Percentiles rank a stretch among this genome's conserved stretches.
These are phyloP conservation scores for Acleris literana DNA, from an alignment of 2,888 invertebrate genomes.

Conservation along the genomic window DNA sequence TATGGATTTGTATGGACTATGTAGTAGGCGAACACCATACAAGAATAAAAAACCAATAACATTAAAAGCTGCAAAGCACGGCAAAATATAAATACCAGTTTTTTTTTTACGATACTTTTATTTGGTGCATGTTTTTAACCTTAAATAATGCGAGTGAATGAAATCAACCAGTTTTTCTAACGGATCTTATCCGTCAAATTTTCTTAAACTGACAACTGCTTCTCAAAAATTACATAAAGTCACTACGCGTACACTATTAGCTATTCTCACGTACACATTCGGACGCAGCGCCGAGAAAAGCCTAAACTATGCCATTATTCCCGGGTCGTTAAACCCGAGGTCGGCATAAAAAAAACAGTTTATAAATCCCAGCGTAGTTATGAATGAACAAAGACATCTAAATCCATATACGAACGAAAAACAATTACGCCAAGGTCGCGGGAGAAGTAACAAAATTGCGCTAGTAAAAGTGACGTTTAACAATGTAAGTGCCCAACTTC, in stretches of 20 bases:
- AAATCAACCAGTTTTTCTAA: no score
- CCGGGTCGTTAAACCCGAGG: slow-evolving; percentile 27
- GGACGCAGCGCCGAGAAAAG: slow-evolving; percentile 13
- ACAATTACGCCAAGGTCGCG: slow-evolving; percentile 38
- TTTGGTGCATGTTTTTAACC: not conserved
- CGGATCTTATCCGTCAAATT: no score
- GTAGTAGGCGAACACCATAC: not conserved
- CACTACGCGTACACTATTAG: not conserved
- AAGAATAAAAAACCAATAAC: slow-evolving; percentile 1
- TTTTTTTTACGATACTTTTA: slow-evolving; percentile 4
- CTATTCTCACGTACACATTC: slow-evolving; percentile 6
- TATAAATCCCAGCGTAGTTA: slow-evolving; percentile 18
- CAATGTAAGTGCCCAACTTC: not conserved
- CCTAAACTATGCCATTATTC: slow-evolving; percentile 27
- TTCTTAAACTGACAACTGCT: not conserved
- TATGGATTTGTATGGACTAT: no score
- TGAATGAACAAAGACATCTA: slow-evolving; percentile 41
- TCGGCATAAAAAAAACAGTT: slow-evolving; percentile 22
- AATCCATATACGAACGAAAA: slow-evolving; percentile 32
- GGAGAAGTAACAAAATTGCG: slow-evolving; percentile 31
- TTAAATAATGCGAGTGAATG: slow-evolving; percentile 1
- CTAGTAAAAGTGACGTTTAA: slow-evolving; percentile 36
- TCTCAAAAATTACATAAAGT: not conserved
- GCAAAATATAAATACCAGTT: not conserved
- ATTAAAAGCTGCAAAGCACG: not conserved